Base-by-base conservation (phyloP, 2,797 vertebrate species). In the Urophycis tenuis region DNA sequence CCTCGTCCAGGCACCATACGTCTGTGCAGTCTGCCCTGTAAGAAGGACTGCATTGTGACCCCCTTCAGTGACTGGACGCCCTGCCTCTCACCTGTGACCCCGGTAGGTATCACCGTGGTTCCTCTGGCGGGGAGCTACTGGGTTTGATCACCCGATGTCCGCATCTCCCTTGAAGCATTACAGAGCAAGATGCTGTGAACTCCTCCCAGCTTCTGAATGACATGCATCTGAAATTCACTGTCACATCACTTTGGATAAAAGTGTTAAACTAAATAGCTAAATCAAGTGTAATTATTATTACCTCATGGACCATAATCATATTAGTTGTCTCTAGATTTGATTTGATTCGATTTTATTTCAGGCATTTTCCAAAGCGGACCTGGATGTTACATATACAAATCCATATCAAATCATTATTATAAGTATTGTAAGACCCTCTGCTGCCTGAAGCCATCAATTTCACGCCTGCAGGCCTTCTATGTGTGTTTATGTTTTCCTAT, bases 11-110 rank as follows among this genome's bases (percentile, higher is more conserved):
- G 92, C 88, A 95, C 96, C 0, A 92, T 99, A 87, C 92, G 94
- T 32, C 93, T 95, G 0, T 99, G 98, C 85, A 92, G 95, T 78
- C 92, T 99, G 82, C 95, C 95, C 75, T 99, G 98, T 79, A 95
- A 95, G 86, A 97, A 95, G 75, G 97, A 99, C 86, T 99, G 98
- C 34, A 94, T 96, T 15, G 87, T 97, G 79, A 98, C 95, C 1
- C 94, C 95, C 0, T 98, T 95, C 85, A 97, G 97, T 78, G 94
- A 98, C 85, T 99, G 98, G 98, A 96, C 96, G 0, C 14, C 80
- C 0, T 99, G 97, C 82, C 95, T 11, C 91, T 92, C 22, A 91
- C 92, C 0, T 99, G 98, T 85, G 94, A 94, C 78, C 90, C 95
- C 95, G 96, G 97, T 98, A 94, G 70, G 77, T 31, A 9, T 8